These are phyloP conservation scores for Maniola hyperantus DNA, from an alignment of 2,888 invertebrate genomes.

Conservation along the genomic window DNA sequence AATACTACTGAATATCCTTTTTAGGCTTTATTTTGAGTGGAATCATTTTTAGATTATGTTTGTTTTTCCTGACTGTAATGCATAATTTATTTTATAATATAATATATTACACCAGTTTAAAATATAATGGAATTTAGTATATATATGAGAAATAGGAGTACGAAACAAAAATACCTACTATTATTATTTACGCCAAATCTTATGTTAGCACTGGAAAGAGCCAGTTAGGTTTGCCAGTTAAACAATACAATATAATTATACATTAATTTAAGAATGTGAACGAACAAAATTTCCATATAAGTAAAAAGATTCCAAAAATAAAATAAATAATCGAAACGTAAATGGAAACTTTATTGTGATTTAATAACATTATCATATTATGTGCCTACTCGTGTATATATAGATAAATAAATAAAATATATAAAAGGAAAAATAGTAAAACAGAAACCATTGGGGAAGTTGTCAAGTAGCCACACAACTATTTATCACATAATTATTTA, in stretches of 20 bases:
- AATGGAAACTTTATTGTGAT: conserved; percentile 5
- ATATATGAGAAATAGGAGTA: too few relatives aligned
- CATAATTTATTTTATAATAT: too few relatives aligned
- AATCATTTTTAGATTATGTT: too few relatives aligned
- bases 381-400: background rate
- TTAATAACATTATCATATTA: background rate
- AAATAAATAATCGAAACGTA: background rate
- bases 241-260: background rate
- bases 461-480: background rate
- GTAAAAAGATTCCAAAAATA: background rate
- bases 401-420: background rate
- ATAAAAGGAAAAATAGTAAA: background rate
- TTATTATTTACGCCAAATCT: too few relatives aligned
- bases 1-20: too few relatives aligned
- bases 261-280: background rate
- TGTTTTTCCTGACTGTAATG: too few relatives aligned
- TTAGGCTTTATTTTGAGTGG: too few relatives aligned
- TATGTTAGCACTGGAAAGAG: too few relatives aligned
- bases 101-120: too few relatives aligned
- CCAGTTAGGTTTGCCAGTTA: too few relatives aligned
- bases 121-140: too few relatives aligned
- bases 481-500: background rate
- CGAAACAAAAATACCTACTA: too few relatives aligned
- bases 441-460: background rate
- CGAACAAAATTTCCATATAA: background rate